Evolutionary conservation across 1,140 invertebrate species (phyloP), one percentile per base, ranked within the genome.

Genomic region (Lepidotrigona ventralis): DNA sequence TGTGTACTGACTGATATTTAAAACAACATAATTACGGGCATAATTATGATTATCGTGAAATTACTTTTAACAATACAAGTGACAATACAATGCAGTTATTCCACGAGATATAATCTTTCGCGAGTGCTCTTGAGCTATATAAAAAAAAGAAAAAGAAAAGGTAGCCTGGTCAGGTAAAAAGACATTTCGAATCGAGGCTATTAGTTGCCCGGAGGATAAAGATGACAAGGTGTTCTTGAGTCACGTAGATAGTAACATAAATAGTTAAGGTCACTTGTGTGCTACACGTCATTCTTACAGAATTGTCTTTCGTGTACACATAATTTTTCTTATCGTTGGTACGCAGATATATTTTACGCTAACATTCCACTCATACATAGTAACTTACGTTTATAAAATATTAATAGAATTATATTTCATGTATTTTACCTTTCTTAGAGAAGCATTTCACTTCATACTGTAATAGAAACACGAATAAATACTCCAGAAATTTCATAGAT

Each of bases 141-240:
- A 53, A 33, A 66, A 26, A 2, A 15, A 53, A 71, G 39, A 46
- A 46, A 46, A 46, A 66, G 17, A 3, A 15, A 53, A 71, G n/a
- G 21, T 73, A 17, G n/a, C 51, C 29, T 29, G 17, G 71, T 73
- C 71, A 73, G 51, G 51, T 53, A 26, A 54, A 73, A 73, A 29
- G 54, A 58, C 29, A 74, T 74, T 74, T 39, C 72, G 29, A 74
- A 74, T 58, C 15, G 72, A 74, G 72, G 72, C 72, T 74, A 58
- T 58, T 74, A 74, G 54, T 39, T 58, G 72, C 72, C 72, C 54
- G 54, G 33, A 21, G 72, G 72, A 39, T 60, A 74, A 58, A 74
- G 23, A 53, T 74, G 54, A 74, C 29, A 74, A 74, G 72, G 53
- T 58, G 29, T 58, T 74, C 72, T 74, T 39, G 54, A 74, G 72